phyloP scores from a whole-genome alignment of 2,113 vertebrate species.

The Girardinichthys multiradiatus region DNA sequence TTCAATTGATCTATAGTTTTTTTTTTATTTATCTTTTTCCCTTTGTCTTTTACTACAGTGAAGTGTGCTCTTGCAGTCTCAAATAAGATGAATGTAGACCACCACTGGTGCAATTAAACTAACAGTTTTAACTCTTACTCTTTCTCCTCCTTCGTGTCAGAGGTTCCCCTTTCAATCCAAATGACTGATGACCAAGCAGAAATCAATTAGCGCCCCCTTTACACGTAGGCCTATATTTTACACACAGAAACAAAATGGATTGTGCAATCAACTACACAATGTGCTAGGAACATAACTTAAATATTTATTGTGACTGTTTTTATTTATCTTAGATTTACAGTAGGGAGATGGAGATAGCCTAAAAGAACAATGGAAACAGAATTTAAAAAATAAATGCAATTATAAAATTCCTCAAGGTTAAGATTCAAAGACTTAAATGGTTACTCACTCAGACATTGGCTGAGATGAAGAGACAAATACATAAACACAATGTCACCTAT shows the following conservation, averaged over 20 bases:
- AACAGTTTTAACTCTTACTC: slow-evolving; percentile 60
- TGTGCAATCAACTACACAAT: slow-evolving; percentile 20
- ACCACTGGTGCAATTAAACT: slow-evolving; percentile 64
- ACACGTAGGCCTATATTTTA: slow-evolving; percentile 62
- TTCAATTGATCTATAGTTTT: slow-evolving; percentile 9
- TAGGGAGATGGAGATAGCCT: slow-evolving; percentile 37
- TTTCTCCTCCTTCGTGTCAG: slow-evolving; percentile 31
- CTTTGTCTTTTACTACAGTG: neutral
- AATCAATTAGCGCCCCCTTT: slow-evolving; percentile 66
- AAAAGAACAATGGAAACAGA: slow-evolving; percentile 37
- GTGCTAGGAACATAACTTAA: slow-evolving; percentile 11
- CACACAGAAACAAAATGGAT: slow-evolving; percentile 22
- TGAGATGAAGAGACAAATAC: neutral
- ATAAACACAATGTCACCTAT: neutral
- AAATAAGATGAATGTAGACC: slow-evolving; percentile 44
- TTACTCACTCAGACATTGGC: neutral
- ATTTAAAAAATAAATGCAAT: slow-evolving; percentile 40
- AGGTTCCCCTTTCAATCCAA: slow-evolving; percentile 54
- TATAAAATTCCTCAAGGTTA: slow-evolving; percentile 21
- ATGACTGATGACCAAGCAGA: slow-evolving; percentile 60
- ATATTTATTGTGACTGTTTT: slow-evolving; percentile 19
- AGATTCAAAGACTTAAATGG: slow-evolving; percentile 4
- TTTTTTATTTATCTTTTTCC: slow-evolving; percentile 1
- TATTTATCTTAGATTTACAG: slow-evolving; percentile 26
- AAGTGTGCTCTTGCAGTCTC: neutral